Conservation (phyloP, 1,140 invertebrate species). For the Aphaenogaster floridana region DNA sequence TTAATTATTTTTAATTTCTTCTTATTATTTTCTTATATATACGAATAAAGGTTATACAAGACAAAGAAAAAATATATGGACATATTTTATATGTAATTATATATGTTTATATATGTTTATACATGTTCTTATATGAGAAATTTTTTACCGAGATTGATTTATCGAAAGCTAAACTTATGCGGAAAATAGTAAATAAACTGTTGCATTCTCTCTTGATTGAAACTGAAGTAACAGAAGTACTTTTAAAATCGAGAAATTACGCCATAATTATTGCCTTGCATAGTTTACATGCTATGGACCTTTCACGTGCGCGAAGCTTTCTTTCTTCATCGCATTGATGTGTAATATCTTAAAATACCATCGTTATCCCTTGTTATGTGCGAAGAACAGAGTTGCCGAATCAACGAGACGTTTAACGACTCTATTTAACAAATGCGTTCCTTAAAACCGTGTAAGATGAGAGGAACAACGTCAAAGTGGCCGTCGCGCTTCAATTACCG, state of each 20-base stretch:
- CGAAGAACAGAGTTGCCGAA: neutral
- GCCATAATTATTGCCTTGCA: neutral
- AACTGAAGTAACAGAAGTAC: neutral
- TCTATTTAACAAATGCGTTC: conserved; percentile 1
- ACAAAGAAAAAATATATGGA: no score
- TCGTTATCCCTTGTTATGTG: conserved; percentile 35
- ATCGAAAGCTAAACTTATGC: neutral
- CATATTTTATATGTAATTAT: no score
- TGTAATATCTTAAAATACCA: neutral
- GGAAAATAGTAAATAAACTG: neutral
- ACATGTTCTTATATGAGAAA: no score
- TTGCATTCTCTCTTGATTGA: neutral
- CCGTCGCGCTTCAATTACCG: conserved; percentile 36
- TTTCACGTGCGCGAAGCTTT: neutral
- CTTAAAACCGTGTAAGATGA: conserved; percentile 16
- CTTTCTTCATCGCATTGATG: neutral
- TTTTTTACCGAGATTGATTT: no score
- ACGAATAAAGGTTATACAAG: no score
- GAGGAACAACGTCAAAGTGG: neutral
- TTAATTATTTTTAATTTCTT: no score
- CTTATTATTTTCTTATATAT: no score
- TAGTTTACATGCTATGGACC: neutral
- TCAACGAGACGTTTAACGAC: neutral
- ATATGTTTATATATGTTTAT: no score
- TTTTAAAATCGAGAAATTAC: neutral